Percentiles rank a stretch among this genome's conserved stretches.
These are phyloP conservation scores for Caenorhabditis sp. DNA, from an alignment of 2,888 invertebrate genomes.

Conservation along the genomic window DNA sequence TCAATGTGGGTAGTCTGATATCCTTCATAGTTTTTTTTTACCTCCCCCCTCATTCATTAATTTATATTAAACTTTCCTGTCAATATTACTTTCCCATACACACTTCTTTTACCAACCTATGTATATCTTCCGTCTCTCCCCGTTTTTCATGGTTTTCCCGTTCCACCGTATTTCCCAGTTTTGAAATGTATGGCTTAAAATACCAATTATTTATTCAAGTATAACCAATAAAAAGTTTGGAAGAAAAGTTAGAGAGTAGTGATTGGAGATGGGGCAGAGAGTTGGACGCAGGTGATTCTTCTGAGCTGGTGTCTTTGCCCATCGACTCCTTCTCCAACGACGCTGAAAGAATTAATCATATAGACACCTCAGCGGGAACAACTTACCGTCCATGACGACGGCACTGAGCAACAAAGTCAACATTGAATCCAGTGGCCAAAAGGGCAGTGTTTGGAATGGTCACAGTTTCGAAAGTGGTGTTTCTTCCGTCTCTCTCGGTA, in stretches of 20 bases:
- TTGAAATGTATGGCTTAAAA: too few relatives aligned
- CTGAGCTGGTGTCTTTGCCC: conserved; percentile 8
- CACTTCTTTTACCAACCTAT: too few relatives aligned
- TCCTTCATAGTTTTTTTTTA: too few relatives aligned
- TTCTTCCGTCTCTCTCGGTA: conserved; percentile 1
- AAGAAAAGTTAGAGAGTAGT: neutral
- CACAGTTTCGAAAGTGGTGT: neutral
- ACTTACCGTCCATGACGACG: conserved; percentile 11
- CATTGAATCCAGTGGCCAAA: conserved; percentile 33
- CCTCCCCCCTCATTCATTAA: too few relatives aligned
- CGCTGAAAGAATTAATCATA: conserved; percentile 7
- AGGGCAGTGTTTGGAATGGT: conserved; percentile 2
- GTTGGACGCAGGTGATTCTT: conserved; percentile 9
- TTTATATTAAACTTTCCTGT: too few relatives aligned
- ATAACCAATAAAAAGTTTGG: neutral
- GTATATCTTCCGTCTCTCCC: too few relatives aligned
- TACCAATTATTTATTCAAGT: neutral
- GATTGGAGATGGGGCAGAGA: neutral
- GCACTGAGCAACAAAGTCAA: conserved; percentile 32
- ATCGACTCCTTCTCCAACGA: neutral
- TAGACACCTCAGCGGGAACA: neutral
- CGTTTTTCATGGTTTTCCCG: too few relatives aligned
- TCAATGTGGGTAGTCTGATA: too few relatives aligned
- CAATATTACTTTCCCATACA: too few relatives aligned
- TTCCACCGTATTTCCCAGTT: too few relatives aligned